Conservation (phyloP, 2,888 invertebrate species). For the Tridacna crocea region DNA sequence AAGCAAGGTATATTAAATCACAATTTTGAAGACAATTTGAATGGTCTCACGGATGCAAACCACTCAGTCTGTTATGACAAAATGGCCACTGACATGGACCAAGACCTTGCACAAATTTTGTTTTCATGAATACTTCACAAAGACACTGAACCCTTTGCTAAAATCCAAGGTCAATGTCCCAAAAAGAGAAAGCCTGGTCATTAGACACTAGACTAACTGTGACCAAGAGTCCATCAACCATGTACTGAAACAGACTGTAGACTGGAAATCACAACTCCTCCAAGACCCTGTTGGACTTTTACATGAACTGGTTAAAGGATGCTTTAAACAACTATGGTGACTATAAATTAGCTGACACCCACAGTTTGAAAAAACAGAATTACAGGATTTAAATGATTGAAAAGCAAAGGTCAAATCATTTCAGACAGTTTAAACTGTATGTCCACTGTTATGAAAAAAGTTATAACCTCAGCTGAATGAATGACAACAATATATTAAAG, state of each 20-base stretch:
- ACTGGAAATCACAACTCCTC: conserved; percentile 32
- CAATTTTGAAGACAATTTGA: conserved; percentile 40
- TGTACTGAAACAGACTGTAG: conserved; percentile 44
- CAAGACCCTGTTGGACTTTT: conserved; percentile 12
- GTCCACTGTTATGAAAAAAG: too few species aligned
- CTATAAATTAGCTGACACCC: neutral
- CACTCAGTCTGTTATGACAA: conserved; percentile 44
- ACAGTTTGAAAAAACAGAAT: conserved; percentile 19
- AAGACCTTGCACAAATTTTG: neutral
- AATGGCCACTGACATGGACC: conserved; percentile 34
- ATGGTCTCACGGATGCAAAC: conserved; percentile 37
- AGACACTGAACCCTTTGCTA: conserved; percentile 21
- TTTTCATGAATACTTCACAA: conserved; percentile 31
- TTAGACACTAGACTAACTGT: conserved; percentile 55
- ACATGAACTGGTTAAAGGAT: conserved; percentile 20
- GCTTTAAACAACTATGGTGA: conserved; percentile 26
- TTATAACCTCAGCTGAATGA: too few species aligned
- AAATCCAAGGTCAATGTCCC: conserved; percentile 30
- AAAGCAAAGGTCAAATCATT: conserved; percentile 12
- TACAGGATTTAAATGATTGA: conserved; percentile 32
- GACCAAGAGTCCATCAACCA: too few species aligned
- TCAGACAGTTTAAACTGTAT: too few species aligned
- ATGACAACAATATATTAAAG: too few species aligned
- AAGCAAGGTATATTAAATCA: conserved; percentile 21
- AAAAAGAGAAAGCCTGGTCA: too few species aligned